A percentile compares a stretch with the other conserved stretches of the same genome.
phyloP scores from a whole-genome alignment of 92 coral and sea anemone genomes.

The Umimayanthus chanpuru region DNA sequence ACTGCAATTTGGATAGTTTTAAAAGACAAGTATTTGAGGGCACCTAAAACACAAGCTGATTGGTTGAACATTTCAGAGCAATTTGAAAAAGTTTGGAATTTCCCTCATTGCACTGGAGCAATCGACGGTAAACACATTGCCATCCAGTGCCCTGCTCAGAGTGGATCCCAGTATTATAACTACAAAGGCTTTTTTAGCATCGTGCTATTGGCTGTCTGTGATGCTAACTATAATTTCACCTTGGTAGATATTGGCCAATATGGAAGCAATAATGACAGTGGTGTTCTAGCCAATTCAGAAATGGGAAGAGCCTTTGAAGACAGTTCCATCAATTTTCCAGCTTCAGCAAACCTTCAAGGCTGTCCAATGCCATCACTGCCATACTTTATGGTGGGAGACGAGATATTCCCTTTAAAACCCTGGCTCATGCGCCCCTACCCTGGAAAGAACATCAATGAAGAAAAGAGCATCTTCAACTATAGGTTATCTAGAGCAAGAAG shows the following conservation, averaged over 20 bases:
- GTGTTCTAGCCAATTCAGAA: conserved; percentile 4
- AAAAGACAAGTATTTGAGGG: no score
- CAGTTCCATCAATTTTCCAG: conserved; percentile 44
- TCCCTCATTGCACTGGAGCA: no score
- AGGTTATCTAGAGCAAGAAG: conserved; percentile 46
- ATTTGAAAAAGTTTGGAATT: no score
- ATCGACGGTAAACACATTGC: no score
- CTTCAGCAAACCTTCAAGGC: conserved; percentile 49
- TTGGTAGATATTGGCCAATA: background rate
- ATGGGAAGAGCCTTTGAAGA: conserved; percentile 31
- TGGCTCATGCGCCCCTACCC: conserved; percentile 55
- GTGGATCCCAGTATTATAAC: no score
- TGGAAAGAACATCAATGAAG: conserved; percentile 47
- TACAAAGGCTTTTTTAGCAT: no score
- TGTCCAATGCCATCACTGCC: conserved; percentile 43
- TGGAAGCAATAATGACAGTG: background rate
- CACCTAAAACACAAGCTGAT: no score
- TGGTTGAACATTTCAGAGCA: no score
- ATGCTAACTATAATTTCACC: no score
- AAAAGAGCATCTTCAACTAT: conserved; percentile 48
- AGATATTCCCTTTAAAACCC: conserved; percentile 49
- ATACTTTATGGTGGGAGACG: conserved; percentile 54
- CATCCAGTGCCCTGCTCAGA: no score
- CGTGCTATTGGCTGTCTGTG: no score
- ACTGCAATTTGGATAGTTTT: no score